These are phyloP conservation scores for Furnarius figulus DNA, from an alignment of 2,113 vertebrate genomes.

Conservation along the genomic window DNA sequence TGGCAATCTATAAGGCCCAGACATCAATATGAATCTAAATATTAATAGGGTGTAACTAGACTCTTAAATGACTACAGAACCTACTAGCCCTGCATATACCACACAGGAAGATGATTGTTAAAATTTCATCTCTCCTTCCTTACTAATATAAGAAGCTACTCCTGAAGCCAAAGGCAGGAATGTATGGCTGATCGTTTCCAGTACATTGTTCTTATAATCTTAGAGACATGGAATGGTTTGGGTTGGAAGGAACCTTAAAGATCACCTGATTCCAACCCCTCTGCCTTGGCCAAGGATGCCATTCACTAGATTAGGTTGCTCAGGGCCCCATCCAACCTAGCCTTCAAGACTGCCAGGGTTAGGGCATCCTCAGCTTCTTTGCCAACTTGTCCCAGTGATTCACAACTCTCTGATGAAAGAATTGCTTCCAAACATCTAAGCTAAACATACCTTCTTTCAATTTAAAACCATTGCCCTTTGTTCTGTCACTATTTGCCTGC, in stretches of 20 bases:
- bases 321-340: not conserved
- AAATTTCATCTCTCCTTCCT: not conserved
- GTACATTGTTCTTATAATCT: not conserved
- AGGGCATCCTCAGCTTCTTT: not conserved
- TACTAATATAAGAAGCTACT: not conserved
- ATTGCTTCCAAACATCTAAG: not conserved
- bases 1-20: not conserved
- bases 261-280: rapidly evolving
- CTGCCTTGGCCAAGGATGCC: not conserved
- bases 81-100: not conserved
- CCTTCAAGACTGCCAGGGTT: not conserved
- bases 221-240: not conserved
- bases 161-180: not conserved
- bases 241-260: not conserved
- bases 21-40: not conserved
- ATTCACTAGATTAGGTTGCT: not conserved
- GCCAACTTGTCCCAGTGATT: not conserved
- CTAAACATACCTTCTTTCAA: not conserved
- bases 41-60: not conserved
- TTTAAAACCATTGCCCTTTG: not conserved
- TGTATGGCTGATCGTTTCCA: not conserved
- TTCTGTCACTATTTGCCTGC: not conserved
- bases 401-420: not conserved
- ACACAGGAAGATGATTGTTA: not conserved
- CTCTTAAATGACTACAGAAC: not conserved